phyloP scores from a whole-genome alignment of 2,113 vertebrate genomes.

The Mobula birostris region DNA sequence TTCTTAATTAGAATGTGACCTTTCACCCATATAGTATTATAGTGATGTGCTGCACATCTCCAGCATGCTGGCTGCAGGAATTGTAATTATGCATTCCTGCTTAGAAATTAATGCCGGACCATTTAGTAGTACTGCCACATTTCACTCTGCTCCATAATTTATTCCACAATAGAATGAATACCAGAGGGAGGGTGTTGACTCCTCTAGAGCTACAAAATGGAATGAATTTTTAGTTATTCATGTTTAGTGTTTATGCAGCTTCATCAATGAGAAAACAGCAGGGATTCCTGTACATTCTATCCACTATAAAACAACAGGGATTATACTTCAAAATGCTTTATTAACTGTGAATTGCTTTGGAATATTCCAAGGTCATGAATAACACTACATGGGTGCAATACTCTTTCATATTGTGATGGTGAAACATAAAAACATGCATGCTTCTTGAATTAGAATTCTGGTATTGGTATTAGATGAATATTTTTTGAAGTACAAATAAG shows the following conservation, averaged over 20 bases:
- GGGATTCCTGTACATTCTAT: not conserved
- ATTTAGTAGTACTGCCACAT: too few relatives aligned
- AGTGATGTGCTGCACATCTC: not conserved
- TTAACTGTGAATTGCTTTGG: not conserved
- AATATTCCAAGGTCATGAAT: not conserved
- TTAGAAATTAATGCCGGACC: too few relatives aligned
- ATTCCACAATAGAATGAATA: too few relatives aligned
- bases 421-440: not conserved
- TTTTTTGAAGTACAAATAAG: not conserved
- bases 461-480: not conserved
- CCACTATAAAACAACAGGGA: not conserved
- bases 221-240: not conserved
- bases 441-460: not conserved
- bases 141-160: too few relatives aligned
- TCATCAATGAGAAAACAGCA: not conserved
- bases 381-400: not conserved
- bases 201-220: too few relatives aligned
- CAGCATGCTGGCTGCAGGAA: not conserved
- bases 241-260: not conserved
- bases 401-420: not conserved
- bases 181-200: too few relatives aligned
- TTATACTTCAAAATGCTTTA: not conserved
- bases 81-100: not conserved
- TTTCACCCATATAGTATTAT: not conserved
- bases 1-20: not conserved